Evolutionary conservation across 2,888 invertebrate genomes (phyloP).

Genomic region (Andrena flavipes): DNA sequence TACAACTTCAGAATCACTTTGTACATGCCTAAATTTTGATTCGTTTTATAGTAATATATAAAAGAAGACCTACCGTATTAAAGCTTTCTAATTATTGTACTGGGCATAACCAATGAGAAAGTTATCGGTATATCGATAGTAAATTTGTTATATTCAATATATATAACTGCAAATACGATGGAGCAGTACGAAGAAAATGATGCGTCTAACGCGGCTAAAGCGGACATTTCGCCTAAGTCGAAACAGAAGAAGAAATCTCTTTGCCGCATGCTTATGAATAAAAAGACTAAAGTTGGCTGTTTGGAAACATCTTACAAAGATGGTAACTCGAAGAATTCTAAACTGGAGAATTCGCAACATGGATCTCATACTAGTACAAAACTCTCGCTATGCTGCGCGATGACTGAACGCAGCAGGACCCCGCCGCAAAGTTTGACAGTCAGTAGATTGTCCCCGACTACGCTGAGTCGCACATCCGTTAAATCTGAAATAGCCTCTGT

Average conservation of each 20-base stretch:
- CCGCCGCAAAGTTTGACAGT: conserved; percentile 82
- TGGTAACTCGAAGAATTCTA: conserved; percentile 75
- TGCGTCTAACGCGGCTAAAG: conserved; percentile 56
- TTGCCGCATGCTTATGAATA: conserved; percentile 82
- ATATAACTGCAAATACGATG: conserved; percentile 68
- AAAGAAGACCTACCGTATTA: background rate
- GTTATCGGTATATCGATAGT: conserved; percentile 24
- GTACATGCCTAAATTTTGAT: conserved; percentile 11
- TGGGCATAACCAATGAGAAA: background rate
- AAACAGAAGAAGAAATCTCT: conserved; percentile 84
- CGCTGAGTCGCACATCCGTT: conserved; percentile 76
- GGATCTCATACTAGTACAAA: conserved; percentile 82
- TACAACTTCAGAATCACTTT: conserved; percentile 11
- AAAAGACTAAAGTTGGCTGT: conserved; percentile 84
- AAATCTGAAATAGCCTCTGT: conserved; percentile 78
- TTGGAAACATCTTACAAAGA: conserved; percentile 79
- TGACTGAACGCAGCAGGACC: conserved; percentile 84
- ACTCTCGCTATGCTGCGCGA: conserved; percentile 84
- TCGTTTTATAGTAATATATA: conserved; percentile 17
- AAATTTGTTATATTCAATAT: conserved; percentile 38
- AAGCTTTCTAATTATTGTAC: conserved; percentile 8
- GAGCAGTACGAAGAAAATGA: conserved; percentile 76
- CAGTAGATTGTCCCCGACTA: conserved; percentile 78
- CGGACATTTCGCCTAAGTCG: conserved; percentile 79
- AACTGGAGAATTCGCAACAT: conserved; percentile 79